phyloP scores from a whole-genome alignment of 35 echinoderm and acorn worm species.

The Ophiothrix spiculata region DNA sequence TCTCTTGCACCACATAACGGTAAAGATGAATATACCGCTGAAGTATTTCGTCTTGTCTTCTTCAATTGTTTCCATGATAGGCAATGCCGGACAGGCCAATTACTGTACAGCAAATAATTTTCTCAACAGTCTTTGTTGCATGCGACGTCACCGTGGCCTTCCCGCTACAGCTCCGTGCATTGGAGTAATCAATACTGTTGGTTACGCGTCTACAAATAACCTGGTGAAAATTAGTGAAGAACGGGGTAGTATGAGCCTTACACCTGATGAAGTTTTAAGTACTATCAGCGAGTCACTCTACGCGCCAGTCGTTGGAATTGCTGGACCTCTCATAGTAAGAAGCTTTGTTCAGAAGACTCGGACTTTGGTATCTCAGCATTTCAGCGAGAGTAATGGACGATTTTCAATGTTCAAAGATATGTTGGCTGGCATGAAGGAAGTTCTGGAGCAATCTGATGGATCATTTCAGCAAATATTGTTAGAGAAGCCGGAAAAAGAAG shows the following conservation, averaged over 20 bases:
- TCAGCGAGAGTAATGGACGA: not conserved
- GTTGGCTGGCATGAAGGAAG: not conserved
- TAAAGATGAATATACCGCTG: constrained; percentile 33
- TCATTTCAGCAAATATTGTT: not conserved
- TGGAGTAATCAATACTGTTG: constrained; percentile 39
- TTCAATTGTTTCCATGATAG: constrained; percentile 45
- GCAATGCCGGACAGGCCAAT: constrained; percentile 59
- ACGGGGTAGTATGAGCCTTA: constrained; percentile 12
- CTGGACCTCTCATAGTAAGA: not conserved
- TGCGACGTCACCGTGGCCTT: constrained; percentile 1
- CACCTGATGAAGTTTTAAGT: constrained; percentile 11
- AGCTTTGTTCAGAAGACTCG: not conserved
- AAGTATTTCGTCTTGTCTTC: constrained; percentile 59
- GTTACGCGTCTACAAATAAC: constrained; percentile 37
- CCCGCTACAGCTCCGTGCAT: constrained; percentile 49
- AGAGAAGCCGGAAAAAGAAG: not conserved
- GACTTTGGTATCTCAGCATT: not conserved
- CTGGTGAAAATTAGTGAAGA: constrained; percentile 16
- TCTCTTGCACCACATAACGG: constrained; percentile 48
- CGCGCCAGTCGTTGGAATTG: constrained; percentile 2
- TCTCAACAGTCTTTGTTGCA: constrained; percentile 30
- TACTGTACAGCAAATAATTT: constrained; percentile 65
- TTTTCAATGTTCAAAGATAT: constrained; percentile 34
- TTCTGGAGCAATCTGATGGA: not conserved
- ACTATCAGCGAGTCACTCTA: not conserved